phyloP scores from a whole-genome alignment of 2,113 vertebrate genomes.

The Aegithalos caudatus region DNA sequence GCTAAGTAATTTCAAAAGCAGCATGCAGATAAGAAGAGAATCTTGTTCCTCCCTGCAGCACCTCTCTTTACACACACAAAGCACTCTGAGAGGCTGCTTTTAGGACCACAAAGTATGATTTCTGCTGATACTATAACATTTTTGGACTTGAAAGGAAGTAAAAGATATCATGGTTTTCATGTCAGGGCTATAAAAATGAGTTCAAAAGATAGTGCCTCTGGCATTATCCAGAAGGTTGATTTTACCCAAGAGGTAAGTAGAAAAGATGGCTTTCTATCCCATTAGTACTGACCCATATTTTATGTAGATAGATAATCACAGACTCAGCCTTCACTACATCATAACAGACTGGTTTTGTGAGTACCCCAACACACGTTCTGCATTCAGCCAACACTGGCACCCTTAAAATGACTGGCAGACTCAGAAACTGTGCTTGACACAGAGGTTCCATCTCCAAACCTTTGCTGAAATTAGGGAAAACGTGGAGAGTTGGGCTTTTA shows the following conservation, averaged over 20 bases:
- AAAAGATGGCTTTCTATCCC: not conserved
- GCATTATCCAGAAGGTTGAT: not conserved
- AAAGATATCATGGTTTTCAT: not conserved
- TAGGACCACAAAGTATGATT: not conserved
- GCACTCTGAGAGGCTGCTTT: not conserved
- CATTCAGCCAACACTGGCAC: not conserved
- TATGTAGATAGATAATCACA: not conserved
- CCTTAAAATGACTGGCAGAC: not conserved
- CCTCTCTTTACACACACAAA: not conserved
- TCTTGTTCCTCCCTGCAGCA: not conserved
- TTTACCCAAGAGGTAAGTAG: not conserved
- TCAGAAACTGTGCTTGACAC: not conserved
- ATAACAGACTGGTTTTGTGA: not conserved
- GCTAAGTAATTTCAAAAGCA: slow-evolving; percentile 53
- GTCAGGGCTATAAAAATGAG: not conserved
- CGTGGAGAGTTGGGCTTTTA: not conserved
- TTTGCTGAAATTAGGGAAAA: not conserved
- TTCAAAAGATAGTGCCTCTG: not conserved
- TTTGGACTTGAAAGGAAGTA: not conserved
- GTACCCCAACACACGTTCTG: not conserved
- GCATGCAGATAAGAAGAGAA: not conserved
- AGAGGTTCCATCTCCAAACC: not conserved
- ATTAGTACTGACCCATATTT: not conserved
- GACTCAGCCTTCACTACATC: not conserved
- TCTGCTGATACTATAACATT: not conserved